Base-by-base conservation (phyloP, 2,797 vertebrate species). In the Clarias pachynema region DNA sequence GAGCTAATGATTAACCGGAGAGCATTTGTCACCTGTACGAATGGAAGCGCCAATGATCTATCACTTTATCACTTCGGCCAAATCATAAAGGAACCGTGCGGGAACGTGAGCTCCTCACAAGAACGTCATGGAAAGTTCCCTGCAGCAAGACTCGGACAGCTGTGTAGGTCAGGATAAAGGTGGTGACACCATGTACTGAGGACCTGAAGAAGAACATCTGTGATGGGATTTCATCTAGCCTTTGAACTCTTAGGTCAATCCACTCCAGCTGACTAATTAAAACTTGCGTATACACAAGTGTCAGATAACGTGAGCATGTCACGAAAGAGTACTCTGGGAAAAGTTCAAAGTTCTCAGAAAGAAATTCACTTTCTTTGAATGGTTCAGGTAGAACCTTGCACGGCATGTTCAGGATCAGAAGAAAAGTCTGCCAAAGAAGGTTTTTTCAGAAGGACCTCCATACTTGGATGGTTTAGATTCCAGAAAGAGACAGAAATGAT, bases 1-100 rank as follows among this genome's bases (percentile, higher is more conserved):
- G 60, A 31, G 78, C 82, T 87, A 89, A 90, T 92, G 81, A 79
- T 91, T 93, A 93, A 94, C 91, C 82, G 75, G 85, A 87, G 85
- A 65, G 86, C 74, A 91, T 86, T 85, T 87, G 22, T 66, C 44
- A 63, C 88, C 89, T 89, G 44, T 49, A 12, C 44, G 78, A 75
- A 59, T 24, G 44, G 86, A 74, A 83, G 78, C 65, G 86, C 82
- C 70, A 86, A n/a, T 81, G 29, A 59, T 40, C 59, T 70, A 73
- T 73, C 20, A 62, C 75, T 73, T 68, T 59, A 84, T 83, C 84
- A 81, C 79, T 70, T 74, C 9, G 15, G n/a, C 29, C 24, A 82
- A 40, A 60, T 24, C 44, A 34, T n/a, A 69, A 56, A 37, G 60
- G 73, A 78, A 77, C 31, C n/a, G 2, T 49, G 56, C 26, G 74